These are phyloP conservation scores for Taenioides sp. DNA, from an alignment of 2,797 vertebrate genomes.

Conservation along the genomic window DNA sequence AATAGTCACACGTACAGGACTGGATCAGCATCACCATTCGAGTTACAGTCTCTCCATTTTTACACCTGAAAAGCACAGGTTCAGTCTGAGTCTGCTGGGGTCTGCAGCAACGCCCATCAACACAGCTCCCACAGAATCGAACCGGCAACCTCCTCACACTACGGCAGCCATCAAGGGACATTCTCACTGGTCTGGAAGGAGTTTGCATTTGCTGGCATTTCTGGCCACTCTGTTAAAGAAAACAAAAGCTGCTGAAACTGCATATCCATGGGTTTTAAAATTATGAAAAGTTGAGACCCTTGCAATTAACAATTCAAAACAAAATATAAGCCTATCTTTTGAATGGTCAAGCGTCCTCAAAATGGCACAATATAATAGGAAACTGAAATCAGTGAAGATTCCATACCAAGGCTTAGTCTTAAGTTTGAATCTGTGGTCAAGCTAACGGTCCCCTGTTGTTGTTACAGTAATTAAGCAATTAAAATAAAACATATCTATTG, in stretches of 20 bases:
- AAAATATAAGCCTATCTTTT: no score
- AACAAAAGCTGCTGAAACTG: slow-evolving; percentile 8
- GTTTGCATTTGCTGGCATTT: slow-evolving; percentile 83
- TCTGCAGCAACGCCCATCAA: slow-evolving; percentile 84
- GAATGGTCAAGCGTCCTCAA: no score
- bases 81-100: slow-evolving; percentile 84
- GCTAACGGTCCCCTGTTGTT: no score
- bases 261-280: neutral
- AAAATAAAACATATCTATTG: no score
- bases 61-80: slow-evolving; percentile 83
- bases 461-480: no score
- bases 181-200: slow-evolving; percentile 69
- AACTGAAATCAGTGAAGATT: no score
- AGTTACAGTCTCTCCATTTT: slow-evolving; percentile 78
- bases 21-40: slow-evolving; percentile 88
- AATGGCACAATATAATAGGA: no score
- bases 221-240: slow-evolving; percentile 80
- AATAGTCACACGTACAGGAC: slow-evolving; percentile 83
- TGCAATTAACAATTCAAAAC: neutral
- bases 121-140: slow-evolving; percentile 85
- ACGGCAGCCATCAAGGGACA: slow-evolving; percentile 80
- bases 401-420: no score
- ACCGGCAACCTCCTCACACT: slow-evolving; percentile 84
- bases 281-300: neutral
- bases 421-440: no score